A percentile compares a stretch with the other conserved stretches of the same genome.
Evolutionary conservation across 2,888 invertebrate genomes (phyloP).

Genomic region (Ecdyonurus torrentis): DNA sequence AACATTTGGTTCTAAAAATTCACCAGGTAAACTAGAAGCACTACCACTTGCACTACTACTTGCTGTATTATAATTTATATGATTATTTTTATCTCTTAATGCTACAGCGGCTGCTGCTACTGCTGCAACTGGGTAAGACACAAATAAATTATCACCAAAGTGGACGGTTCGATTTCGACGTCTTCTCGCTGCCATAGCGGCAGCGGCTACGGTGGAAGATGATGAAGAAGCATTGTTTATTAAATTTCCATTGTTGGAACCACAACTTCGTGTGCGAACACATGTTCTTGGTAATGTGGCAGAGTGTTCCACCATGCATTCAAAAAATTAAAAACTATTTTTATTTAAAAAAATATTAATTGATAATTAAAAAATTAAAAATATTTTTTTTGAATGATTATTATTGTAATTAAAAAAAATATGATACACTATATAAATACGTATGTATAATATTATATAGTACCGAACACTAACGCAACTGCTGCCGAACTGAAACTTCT

Average conservation of each 20-base stretch:
- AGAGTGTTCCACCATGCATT: slow-evolving; percentile 8
- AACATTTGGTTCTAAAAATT: slow-evolving; percentile 45
- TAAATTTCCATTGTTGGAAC: slow-evolving; percentile 17
- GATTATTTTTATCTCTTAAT: slow-evolving; percentile 45
- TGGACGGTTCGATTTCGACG: slow-evolving; percentile 62
- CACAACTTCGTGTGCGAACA: slow-evolving; percentile 20
- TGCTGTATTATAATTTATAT: not conserved
- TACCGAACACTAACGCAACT: not conserved
- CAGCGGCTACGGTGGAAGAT: slow-evolving; percentile 8
- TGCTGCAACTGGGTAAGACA: slow-evolving; percentile 16
- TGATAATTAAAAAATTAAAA: no score
- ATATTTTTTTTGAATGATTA: no score
- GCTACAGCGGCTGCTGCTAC: slow-evolving; percentile 37
- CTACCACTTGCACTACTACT: not conserved
- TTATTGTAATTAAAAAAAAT: no score
- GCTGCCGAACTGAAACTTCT: not conserved
- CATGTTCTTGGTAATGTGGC: slow-evolving; percentile 7
- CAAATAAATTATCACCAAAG: slow-evolving; percentile 54
- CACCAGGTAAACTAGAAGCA: not conserved
- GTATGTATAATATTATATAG: not conserved
- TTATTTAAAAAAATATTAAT: no score
- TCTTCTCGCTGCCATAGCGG: slow-evolving; percentile 41
- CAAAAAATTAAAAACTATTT: no score
- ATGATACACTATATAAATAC: no score
- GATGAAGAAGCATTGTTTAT: not conserved